Evolutionary conservation across 2,797 vertebrate genomes (phyloP).

Genomic region (Oryzias dopingdopingensis): DNA sequence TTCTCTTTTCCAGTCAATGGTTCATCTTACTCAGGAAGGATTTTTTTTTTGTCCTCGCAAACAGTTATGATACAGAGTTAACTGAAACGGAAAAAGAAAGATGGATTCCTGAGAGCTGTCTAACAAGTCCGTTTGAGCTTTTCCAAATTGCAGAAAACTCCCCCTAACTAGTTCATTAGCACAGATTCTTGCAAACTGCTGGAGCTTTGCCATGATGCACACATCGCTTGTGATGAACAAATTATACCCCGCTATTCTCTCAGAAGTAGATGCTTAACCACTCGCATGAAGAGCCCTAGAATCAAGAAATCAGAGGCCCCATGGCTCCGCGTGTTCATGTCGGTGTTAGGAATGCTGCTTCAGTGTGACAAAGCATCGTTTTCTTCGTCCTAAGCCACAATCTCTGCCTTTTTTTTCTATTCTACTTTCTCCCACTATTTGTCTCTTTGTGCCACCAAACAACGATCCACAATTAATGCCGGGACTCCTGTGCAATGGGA

Average conservation of each 20-base stretch:
- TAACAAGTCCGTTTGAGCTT: conserved; percentile 35
- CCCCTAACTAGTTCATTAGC: conserved; percentile 57
- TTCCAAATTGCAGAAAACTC: conserved; percentile 37
- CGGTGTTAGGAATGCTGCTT: conserved; percentile 24
- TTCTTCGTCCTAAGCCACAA: conserved; percentile 40
- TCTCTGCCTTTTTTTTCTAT: conserved; percentile 24
- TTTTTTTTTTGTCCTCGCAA: too few species aligned
- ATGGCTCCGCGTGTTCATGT: conserved; percentile 42
- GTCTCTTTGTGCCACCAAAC: conserved; percentile 20
- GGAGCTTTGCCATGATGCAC: conserved; percentile 45
- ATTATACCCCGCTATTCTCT: conserved; percentile 67
- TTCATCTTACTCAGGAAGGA: too few species aligned
- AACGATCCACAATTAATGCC: conserved; percentile 65
- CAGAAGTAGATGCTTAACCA: conserved; percentile 69
- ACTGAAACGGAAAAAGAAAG: too few species aligned
- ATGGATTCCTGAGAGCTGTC: not conserved
- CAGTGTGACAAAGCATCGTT: conserved; percentile 31
- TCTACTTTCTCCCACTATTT: conserved; percentile 20
- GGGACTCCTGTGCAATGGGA: conserved; percentile 57
- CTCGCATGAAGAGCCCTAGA: conserved; percentile 69
- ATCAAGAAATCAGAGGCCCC: conserved; percentile 61
- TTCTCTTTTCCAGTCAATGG: too few species aligned
- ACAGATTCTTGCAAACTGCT: conserved; percentile 42
- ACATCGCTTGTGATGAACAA: conserved; percentile 58
- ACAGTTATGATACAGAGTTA: too few species aligned